A percentile compares a stretch with the other conserved stretches of the same genome.
Conservation (phyloP, 2,113 vertebrate genomes). For the Seriola quinqueradiata region DNA sequence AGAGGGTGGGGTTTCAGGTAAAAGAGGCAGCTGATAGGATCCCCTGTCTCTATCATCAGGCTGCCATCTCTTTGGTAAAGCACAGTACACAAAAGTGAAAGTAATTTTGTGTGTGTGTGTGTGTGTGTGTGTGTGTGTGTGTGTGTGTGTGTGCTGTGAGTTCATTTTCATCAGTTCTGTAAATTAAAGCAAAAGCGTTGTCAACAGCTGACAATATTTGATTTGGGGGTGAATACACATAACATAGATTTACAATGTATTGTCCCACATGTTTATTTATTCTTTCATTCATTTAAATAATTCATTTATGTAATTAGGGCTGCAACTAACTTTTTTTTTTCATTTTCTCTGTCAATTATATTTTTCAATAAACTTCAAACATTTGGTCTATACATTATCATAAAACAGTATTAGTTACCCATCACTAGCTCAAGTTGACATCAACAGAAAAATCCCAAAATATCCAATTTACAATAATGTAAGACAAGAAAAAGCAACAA, state of each 20-base stretch:
- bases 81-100: neutral
- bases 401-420: no score
- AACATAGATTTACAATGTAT: neutral
- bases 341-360: no score
- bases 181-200: neutral
- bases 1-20: conserved; percentile 3
- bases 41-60: neutral
- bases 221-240: neutral
- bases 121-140: neutral
- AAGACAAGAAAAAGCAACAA: neutral
- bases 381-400: neutral
- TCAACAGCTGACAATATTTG: neutral
- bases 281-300: no score
- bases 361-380: neutral
- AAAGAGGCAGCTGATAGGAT: neutral
- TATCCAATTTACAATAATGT: neutral
- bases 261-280: neutral
- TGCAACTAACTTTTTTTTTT: neutral
- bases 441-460: neutral
- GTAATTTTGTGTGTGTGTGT: neutral
- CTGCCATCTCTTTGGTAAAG: neutral
- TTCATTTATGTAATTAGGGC: neutral
- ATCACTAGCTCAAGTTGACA: no score
- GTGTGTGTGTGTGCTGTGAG: neutral
- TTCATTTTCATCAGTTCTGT: neutral